Evolutionary conservation across 2,113 vertebrate species (phyloP), one percentile per base, ranked within the genome.

Genomic region (Plotosus lineatus): DNA sequence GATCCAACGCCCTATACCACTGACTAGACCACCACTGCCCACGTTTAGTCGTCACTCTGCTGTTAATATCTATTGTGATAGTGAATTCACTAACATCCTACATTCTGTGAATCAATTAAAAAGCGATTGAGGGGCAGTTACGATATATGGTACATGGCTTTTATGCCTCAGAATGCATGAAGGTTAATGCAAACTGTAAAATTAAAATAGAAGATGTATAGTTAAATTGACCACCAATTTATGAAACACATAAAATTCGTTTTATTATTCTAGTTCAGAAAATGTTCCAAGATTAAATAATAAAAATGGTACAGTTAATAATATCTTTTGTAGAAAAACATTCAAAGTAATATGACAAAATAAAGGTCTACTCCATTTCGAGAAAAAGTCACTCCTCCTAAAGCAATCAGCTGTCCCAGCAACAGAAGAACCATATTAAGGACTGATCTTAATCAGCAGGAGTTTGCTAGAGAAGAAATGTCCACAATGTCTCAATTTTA

Each of bases 251-350:
- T 69, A 69, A 79, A 79, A 79, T 44, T 1, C 31, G 50, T 79
- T 79, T 69, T 79, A 71, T 79, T 71, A 58, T 66, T 78, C 9
- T 28, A 66, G 63, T 31, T 61, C 26, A 63, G 26, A 14, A 63
- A 51, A 56, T 40, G 14, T 40, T 40, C 36, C 48, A 42, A 38
- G 19, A 63, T 51, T 21, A 28, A 53, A 80, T 50, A 72, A 31
- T 58, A 72, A 72, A 38, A 38, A 80, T 73, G 42, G 14, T n/a
- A 51, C 15, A 44, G 17, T 7, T 46, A 42, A 40, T 14, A 73
- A 74, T n/a, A 74, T 4, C 40, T 38, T 2, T 50, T 79, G 71
- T 31, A 31, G 42, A 28, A 78, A 28, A 12, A 40, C 12, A 55
- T 2, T 17, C 1, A 23, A 1, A 15, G n/a, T n/a, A 15, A 17